phyloP scores from a whole-genome alignment of 2,888 invertebrate species.

The Aethes cnicana region DNA sequence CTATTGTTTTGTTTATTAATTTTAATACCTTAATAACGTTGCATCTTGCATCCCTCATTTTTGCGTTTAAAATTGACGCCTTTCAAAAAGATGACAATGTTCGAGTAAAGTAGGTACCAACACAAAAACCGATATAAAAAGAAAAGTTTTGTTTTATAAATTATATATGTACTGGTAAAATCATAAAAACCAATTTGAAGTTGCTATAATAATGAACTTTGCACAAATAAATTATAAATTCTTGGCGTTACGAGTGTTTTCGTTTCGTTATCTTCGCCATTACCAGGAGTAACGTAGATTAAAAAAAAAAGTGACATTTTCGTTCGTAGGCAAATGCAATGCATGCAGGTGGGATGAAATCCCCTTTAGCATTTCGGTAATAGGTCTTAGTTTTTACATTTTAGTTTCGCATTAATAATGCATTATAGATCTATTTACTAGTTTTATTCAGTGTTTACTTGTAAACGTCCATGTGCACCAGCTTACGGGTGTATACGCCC shows the following conservation, averaged over 20 bases:
- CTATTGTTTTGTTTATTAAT: slow-evolving; percentile 2
- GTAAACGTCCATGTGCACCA: slow-evolving; percentile 42
- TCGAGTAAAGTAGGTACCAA: too few species aligned
- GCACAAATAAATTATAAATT: too few species aligned
- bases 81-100: slow-evolving; percentile 26
- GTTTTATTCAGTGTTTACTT: slow-evolving; percentile 36
- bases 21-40: too few species aligned
- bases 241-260: too few species aligned
- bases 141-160: too few species aligned
- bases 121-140: too few species aligned
- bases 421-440: slow-evolving; percentile 38
- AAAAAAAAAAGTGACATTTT: slow-evolving; percentile 51
- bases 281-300: slow-evolving; percentile 33
- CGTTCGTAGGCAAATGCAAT: slow-evolving; percentile 46
- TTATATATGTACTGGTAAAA: too few species aligned
- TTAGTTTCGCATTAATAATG: slow-evolving; percentile 40
- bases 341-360: slow-evolving; percentile 52
- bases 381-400: slow-evolving; percentile 44
- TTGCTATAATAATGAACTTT: too few species aligned
- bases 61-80: slow-evolving; percentile 18
- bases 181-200: too few species aligned
- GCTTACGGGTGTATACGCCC: slow-evolving; percentile 64
- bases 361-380: slow-evolving; percentile 51
- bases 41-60: too few species aligned
- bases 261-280: slow-evolving; percentile 16